Conservation (phyloP, 2,113 vertebrate genomes). For the Ochotona curzoniae region DNA sequence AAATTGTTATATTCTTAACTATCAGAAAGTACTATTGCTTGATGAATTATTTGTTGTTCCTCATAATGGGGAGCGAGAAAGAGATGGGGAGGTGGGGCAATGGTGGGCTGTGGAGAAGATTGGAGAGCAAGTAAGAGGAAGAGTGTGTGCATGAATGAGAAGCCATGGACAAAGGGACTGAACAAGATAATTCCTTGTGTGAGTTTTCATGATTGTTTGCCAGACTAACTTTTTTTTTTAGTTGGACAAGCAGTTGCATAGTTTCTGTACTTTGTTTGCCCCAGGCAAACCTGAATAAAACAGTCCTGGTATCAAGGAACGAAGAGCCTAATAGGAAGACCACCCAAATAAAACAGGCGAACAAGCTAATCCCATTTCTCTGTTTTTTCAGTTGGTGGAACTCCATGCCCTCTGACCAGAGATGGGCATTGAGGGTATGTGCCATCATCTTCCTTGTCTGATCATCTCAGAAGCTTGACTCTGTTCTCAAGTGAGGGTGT, state of each 20-base stretch:
- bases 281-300: neutral
- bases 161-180: neutral
- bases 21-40: conserved; percentile 71
- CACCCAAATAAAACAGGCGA: neutral
- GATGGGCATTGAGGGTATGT: neutral
- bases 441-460: neutral
- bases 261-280: neutral
- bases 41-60: conserved; percentile 79
- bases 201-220: conserved; percentile 42
- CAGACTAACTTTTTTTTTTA: conserved; percentile 33
- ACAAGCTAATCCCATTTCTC: neutral
- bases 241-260: accelerated
- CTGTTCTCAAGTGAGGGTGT: neutral
- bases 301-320: neutral
- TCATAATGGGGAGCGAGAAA: neutral
- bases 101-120: no score
- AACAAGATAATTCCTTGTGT: conserved; percentile 58
- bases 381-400: neutral
- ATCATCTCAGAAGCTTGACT: neutral
- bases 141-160: neutral
- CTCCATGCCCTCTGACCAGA: neutral
- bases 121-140: neutral
- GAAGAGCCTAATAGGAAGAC: neutral
- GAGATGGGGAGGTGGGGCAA: neutral
- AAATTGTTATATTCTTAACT: conserved; percentile 76